Percentiles rank a stretch among this genome's conserved stretches.
phyloP scores from a whole-genome alignment of 2,113 vertebrate genomes.

The Neogale vison region DNA sequence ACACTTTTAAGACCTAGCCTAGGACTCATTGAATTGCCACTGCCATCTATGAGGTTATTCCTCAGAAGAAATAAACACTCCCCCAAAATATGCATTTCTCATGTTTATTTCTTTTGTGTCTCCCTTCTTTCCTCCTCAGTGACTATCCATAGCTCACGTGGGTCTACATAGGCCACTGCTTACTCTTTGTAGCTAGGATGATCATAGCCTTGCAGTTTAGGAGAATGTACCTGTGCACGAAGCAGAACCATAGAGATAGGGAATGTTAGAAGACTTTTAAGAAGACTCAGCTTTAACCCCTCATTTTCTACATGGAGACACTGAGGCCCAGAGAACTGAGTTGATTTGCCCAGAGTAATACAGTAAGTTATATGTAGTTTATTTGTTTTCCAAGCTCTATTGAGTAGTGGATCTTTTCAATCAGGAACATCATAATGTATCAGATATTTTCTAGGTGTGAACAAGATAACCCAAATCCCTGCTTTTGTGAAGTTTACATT shows the following conservation, averaged over 20 bases:
- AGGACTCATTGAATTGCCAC: not conserved
- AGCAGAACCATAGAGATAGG: not conserved
- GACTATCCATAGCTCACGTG: rapidly evolving
- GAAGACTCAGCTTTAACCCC: not conserved
- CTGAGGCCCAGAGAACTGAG: not conserved
- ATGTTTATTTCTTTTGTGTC: rapidly evolving
- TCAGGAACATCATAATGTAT: not conserved
- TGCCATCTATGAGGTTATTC: rapidly evolving
- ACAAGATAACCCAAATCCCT: not conserved
- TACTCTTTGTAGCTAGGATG: not conserved
- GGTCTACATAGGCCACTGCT: no score
- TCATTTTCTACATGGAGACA: not conserved
- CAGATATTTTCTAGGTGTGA: not conserved
- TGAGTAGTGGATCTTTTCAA: not conserved
- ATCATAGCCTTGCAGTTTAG: not conserved
- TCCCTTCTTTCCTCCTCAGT: no score
- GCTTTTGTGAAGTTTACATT: not conserved
- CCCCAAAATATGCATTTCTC: not conserved
- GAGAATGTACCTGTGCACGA: not conserved
- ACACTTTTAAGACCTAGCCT: not conserved
- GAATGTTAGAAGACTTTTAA: not conserved
- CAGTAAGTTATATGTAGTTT: not conserved
- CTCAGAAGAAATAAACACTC: not conserved
- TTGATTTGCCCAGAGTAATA: not conserved
- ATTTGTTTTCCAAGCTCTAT: not conserved